Evolutionary conservation across 2,797 vertebrate species (phyloP), one percentile per base, ranked within the genome.

Genomic region (Hozukius guyotensis): DNA sequence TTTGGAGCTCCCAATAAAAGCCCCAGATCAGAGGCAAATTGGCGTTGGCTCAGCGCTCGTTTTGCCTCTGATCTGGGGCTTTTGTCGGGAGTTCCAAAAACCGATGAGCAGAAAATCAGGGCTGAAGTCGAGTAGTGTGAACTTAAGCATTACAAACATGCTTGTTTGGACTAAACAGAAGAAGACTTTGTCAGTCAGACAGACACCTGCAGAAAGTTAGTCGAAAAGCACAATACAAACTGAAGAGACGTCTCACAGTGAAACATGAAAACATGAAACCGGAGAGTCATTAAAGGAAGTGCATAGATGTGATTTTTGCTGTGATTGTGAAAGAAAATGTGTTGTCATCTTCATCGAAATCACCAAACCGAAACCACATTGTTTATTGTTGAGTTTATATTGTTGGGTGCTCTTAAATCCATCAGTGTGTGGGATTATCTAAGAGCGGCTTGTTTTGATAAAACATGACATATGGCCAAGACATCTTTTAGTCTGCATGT

Each of bases 391-490:
- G 55, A 86, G 80, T 14, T 1, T 56, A 74, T 77, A 80, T 76
- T 90, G 82, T 82, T 86, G 24, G n/a, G 77, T n/a, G 79, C 81
- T 84, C 38, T 84, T 87, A 75, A 80, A 90, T 56, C 87, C 88
- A 89, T 89, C 84, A 88, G 86, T 84, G 82, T 85, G 79, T 72
- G 72, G 84, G 75, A 89, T 90, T 87, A 88, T 86, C 79, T 79
- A 81, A 84, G 86, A 86, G 91, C 78, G 81, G 71, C 78, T 83
- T 92, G 83, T 91, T 90, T 89, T 84, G 75, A 82, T 90, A 83
- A 88, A 88, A 88, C 81, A 81, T 81, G 82, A 87, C 83, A 90
- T 83, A 86, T 75, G 81, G 82, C 86, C 80, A 90, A 91, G 90
- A 88, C 88, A 78, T 92, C 85, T 88, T 88, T 93, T 75, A 82